Evolutionary conservation across 2,888 invertebrate genomes (phyloP).

Genomic region (Sphaerophoria rueppellii): DNA sequence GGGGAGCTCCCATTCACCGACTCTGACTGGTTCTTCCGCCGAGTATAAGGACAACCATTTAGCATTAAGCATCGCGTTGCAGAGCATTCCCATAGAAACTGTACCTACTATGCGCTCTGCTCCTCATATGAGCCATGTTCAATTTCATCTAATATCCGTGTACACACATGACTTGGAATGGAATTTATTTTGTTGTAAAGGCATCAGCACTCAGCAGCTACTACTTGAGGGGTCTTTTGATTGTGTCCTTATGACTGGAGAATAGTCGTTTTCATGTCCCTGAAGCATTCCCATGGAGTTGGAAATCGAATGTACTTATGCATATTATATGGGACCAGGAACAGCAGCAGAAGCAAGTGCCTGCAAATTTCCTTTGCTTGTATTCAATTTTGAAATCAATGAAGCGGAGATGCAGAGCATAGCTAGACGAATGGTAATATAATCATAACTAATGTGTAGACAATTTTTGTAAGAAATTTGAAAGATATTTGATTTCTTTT

Average conservation of each 20-base stretch:
- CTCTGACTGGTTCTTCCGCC: background rate
- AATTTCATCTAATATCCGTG: constrained; percentile 72
- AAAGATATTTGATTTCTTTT: constrained; percentile 3
- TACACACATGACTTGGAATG: constrained; percentile 71
- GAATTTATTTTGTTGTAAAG: constrained; percentile 69
- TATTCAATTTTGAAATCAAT: constrained; percentile 63
- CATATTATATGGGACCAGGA: background rate
- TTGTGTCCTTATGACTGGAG: constrained; percentile 43
- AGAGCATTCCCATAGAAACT: constrained; percentile 42
- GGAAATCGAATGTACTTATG: background rate
- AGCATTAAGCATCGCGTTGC: constrained; percentile 22
- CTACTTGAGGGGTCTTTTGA: constrained; percentile 33
- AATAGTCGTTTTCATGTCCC: constrained; percentile 1
- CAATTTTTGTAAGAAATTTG: constrained; percentile 32
- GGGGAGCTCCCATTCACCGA: background rate
- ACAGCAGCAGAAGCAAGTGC: constrained; percentile 15
- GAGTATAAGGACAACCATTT: constrained; percentile 47
- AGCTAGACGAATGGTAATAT: constrained; percentile 58
- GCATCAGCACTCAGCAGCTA: constrained; percentile 56
- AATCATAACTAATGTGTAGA: constrained; percentile 46
- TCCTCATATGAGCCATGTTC: constrained; percentile 64
- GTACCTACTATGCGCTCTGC: constrained; percentile 11
- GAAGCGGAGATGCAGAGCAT: constrained; percentile 47
- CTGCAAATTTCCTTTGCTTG: constrained; percentile 22
- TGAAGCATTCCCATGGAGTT: too few species aligned